Conservation (phyloP, 2,888 invertebrate genomes). For the Xestia ashworthii region DNA sequence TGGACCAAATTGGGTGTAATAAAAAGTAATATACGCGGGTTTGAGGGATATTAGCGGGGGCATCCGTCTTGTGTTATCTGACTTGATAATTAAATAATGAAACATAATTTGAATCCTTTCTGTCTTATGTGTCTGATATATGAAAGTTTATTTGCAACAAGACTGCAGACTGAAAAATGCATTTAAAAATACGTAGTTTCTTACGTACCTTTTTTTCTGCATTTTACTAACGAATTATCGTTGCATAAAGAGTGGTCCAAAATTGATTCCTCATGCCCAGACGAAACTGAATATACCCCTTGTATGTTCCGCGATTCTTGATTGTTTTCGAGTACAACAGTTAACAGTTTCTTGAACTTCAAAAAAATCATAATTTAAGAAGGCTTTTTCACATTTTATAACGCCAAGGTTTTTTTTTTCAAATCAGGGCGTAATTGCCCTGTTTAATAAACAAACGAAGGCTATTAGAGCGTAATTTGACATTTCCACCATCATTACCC, state of each 20-base stretch:
- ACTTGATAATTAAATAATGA: conserved; percentile 13
- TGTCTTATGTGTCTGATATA: background rate
- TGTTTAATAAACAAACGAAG: too few species aligned
- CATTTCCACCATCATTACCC: too few species aligned
- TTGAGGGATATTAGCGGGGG: conserved; percentile 45
- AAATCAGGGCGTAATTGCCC: too few species aligned
- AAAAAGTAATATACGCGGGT: conserved; percentile 53
- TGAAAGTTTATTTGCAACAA: background rate
- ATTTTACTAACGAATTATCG: background rate
- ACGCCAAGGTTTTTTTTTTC: too few species aligned
- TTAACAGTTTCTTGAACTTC: too few species aligned
- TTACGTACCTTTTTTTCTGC: background rate
- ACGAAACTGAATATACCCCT: background rate
- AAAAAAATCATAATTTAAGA: too few species aligned
- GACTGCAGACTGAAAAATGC: too few species aligned
- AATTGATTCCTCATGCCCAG: background rate
- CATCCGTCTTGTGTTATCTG: conserved; percentile 19
- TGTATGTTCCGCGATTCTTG: background rate
- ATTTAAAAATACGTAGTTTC: too few species aligned
- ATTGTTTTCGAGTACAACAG: too few species aligned
- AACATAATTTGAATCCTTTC: background rate
- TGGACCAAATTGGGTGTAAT: conserved; percentile 57
- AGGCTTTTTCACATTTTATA: too few species aligned
- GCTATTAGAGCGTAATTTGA: too few species aligned
- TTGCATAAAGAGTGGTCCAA: background rate